phyloP scores from a whole-genome alignment of 1,140 invertebrate genomes.

The Atta texana region DNA sequence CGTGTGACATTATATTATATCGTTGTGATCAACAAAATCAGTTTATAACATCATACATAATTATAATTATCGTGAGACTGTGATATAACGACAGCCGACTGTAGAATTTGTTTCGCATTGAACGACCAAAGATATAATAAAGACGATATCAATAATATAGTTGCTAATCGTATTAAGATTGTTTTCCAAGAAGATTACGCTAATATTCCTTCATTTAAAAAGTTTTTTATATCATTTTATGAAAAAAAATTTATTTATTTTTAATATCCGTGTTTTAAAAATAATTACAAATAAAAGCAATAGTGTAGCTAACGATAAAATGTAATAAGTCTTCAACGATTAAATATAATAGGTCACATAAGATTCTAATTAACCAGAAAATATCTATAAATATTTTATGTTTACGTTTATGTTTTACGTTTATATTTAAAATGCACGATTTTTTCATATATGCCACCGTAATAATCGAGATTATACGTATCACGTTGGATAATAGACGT shows the following conservation, averaged over 20 bases:
- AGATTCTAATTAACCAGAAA: constrained; percentile 11
- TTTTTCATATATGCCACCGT: neutral
- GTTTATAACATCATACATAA: constrained; percentile 74
- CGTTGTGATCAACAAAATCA: constrained; percentile 63
- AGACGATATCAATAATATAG: constrained; percentile 68
- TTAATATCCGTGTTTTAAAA: neutral
- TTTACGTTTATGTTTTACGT: neutral
- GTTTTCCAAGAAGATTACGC: constrained; percentile 31
- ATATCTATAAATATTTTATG: neutral
- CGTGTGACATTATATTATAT: constrained; percentile 63
- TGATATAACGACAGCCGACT: constrained; percentile 79
- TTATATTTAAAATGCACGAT: neutral
- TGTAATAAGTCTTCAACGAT: neutral
- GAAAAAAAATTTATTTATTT: constrained; percentile 6
- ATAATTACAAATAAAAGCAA: constrained; percentile 23
- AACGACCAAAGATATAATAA: constrained; percentile 73
- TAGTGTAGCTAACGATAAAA: neutral
- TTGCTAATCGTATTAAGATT: constrained; percentile 41
- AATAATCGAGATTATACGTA: neutral
- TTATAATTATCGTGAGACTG: constrained; percentile 79
- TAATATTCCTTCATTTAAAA: constrained; percentile 20
- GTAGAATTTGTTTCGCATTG: constrained; percentile 79
- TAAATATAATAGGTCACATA: neutral
- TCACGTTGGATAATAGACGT: constrained; percentile 5
- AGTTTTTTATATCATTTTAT: constrained; percentile 5